Conservation (phyloP, 2,113 vertebrate genomes). For the Archilochus colubris region DNA sequence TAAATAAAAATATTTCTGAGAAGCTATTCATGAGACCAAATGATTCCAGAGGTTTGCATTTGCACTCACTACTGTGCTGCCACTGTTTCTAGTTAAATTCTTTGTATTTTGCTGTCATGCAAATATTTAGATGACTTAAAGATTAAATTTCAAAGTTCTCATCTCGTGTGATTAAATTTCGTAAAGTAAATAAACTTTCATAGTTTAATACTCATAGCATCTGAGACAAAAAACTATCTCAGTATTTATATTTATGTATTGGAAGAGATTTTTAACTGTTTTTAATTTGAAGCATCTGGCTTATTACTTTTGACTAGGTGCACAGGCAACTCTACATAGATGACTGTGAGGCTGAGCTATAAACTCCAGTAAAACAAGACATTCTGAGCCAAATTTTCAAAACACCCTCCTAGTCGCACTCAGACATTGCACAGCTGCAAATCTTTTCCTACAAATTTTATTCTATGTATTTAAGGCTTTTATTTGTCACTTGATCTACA, state of each 20-base stretch:
- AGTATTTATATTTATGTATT: conserved; percentile 6
- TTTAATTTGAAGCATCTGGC: conserved; percentile 29
- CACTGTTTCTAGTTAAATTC: conserved; percentile 1
- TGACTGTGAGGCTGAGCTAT: background rate
- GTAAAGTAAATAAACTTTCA: conserved; percentile 29
- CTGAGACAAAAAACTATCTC: background rate
- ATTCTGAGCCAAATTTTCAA: background rate
- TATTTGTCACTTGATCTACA: background rate
- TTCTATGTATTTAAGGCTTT: background rate
- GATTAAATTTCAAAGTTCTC: conserved; percentile 42
- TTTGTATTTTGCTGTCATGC: conserved; percentile 43
- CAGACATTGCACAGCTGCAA: background rate
- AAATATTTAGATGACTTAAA: conserved; percentile 69
- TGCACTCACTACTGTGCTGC: conserved; percentile 59
- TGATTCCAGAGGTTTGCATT: background rate
- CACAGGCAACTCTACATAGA: background rate
- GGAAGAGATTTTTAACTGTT: background rate
- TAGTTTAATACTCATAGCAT: background rate
- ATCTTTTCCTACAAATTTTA: background rate
- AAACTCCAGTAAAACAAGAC: background rate
- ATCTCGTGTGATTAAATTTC: background rate
- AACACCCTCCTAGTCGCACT: background rate
- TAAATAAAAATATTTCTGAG: background rate
- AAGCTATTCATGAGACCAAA: background rate
- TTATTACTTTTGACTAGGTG: conserved; percentile 1